Percentiles rank a stretch among this genome's conserved stretches.
Evolutionary conservation across 1,140 invertebrate genomes (phyloP).

Genomic region (Zaprionus ghesquierei): DNA sequence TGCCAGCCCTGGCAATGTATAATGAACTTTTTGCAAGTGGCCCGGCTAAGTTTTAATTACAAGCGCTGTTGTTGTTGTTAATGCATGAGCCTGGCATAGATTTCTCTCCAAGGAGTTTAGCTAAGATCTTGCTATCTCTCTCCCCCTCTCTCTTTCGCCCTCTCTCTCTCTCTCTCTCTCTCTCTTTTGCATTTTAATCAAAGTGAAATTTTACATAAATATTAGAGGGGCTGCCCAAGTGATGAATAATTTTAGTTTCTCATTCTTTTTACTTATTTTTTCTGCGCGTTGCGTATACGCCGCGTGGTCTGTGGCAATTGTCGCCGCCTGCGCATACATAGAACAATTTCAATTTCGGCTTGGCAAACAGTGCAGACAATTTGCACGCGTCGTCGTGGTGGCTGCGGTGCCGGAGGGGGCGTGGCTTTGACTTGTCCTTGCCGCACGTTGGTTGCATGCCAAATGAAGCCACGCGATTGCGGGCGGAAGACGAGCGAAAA

Average conservation of each 20-base stretch:
- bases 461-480: constrained; percentile 62
- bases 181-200: constrained; percentile 63
- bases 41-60: constrained; percentile 70
- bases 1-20: constrained; percentile 24
- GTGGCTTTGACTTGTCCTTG: constrained; percentile 59
- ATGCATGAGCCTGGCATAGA: constrained; percentile 58
- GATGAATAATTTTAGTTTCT: constrained; percentile 62
- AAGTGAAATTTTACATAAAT: constrained; percentile 78
- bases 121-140: background rate
- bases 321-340: constrained; percentile 36
- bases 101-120: constrained; percentile 44
- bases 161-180: background rate
- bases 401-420: background rate
- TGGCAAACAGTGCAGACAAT: constrained; percentile 16
- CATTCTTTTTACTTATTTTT: background rate
- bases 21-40: constrained; percentile 68
- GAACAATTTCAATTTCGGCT: constrained; percentile 62
- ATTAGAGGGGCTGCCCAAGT: constrained; percentile 47
- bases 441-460: constrained; percentile 66
- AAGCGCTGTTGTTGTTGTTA: constrained; percentile 59
- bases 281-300: constrained; percentile 36
- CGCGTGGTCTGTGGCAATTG: constrained; percentile 39
- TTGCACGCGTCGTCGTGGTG: background rate
- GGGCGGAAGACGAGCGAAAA: constrained; percentile 19
- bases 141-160: background rate